Evolutionary conservation across 2,888 invertebrate species (phyloP).

Genomic region (Parochlus steinenii): DNA sequence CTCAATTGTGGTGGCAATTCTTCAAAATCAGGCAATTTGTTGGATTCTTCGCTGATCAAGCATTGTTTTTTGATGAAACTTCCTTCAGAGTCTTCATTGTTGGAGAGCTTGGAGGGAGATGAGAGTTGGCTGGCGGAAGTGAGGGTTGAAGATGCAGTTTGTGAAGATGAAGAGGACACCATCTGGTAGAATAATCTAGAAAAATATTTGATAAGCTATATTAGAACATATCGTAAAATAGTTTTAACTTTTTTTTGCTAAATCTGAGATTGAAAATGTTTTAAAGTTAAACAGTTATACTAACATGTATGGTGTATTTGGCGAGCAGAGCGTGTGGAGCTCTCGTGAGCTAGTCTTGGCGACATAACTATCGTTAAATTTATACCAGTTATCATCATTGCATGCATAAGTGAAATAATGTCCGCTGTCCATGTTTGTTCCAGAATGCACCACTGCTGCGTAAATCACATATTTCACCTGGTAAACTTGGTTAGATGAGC

Average conservation of each 20-base stretch:
- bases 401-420: constrained; percentile 76
- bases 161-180: too few relatives aligned
- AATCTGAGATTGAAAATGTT: constrained; percentile 20
- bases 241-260: not conserved
- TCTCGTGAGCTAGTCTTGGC: constrained; percentile 39
- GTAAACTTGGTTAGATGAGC: constrained; percentile 20
- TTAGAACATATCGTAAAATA: too few relatives aligned
- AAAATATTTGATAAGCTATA: too few relatives aligned
- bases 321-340: constrained; percentile 43
- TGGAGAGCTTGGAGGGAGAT: too few relatives aligned
- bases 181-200: too few relatives aligned
- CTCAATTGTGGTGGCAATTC: constrained; percentile 27
- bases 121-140: too few relatives aligned
- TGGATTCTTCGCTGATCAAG: not conserved
- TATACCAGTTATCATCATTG: constrained; percentile 48
- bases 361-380: constrained; percentile 67
- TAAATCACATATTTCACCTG: constrained; percentile 49
- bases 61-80: not conserved
- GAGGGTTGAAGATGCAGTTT: too few relatives aligned
- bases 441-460: constrained; percentile 72
- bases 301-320: constrained; percentile 69
- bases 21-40: constrained; percentile 17
- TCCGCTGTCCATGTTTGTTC: constrained; percentile 66
- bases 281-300: constrained; percentile 52
- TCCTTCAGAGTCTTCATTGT: not conserved